Evolutionary conservation across 2,113 vertebrate genomes (phyloP).

Genomic region (Cnemophilus loriae): DNA sequence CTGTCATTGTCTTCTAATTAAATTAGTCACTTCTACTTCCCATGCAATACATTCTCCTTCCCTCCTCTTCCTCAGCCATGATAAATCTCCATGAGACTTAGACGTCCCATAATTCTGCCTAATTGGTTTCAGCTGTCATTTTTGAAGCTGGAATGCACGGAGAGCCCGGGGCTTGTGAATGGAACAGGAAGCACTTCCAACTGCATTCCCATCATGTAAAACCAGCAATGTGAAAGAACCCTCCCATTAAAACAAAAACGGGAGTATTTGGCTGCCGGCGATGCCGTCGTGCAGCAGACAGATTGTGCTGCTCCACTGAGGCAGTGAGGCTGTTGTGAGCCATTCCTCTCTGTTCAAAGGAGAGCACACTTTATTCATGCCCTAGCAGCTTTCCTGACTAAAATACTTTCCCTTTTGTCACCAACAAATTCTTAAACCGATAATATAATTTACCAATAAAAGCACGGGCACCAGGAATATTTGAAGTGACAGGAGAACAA

Average conservation of each 20-base stretch:
- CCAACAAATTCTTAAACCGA: constrained; percentile 44
- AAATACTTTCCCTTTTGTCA: constrained; percentile 41
- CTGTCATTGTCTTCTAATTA: constrained; percentile 51
- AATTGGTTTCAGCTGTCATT: constrained; percentile 76
- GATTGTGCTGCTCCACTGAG: constrained; percentile 50
- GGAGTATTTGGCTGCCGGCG: constrained; percentile 65
- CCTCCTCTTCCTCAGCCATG: constrained; percentile 33
- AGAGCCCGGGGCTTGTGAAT: constrained; percentile 66
- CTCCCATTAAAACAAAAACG: constrained; percentile 68
- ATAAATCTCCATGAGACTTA: constrained; percentile 59
- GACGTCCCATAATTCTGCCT: constrained; percentile 63
- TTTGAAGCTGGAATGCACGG: constrained; percentile 56
- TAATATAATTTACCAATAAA: constrained; percentile 40
- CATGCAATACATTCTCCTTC: background rate
- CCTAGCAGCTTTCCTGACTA: constrained; percentile 46
- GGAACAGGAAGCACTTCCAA: constrained; percentile 70
- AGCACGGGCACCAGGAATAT: background rate
- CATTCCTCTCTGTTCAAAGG: constrained; percentile 55
- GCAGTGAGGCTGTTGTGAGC: constrained; percentile 22
- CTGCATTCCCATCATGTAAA: constrained; percentile 70
- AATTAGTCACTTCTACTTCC: constrained; percentile 53
- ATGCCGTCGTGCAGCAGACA: constrained; percentile 60
- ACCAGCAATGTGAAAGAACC: constrained; percentile 66
- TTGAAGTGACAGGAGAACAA: constrained; percentile 12
- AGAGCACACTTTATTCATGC: constrained; percentile 44